Conservation (phyloP, 2,113 vertebrate genomes). For the Chrysemys picta region DNA sequence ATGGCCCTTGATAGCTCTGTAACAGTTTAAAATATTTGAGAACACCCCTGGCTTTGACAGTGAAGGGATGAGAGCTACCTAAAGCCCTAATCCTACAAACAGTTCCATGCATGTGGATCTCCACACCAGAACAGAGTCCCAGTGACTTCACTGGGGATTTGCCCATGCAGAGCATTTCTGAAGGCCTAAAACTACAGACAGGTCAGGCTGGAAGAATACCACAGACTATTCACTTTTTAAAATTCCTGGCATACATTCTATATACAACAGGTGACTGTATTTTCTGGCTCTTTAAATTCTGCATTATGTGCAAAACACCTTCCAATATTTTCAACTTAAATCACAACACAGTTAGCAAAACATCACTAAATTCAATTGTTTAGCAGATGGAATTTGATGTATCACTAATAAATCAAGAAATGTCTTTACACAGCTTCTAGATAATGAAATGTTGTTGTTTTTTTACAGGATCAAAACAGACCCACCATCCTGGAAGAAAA, state of each 20-base stretch:
- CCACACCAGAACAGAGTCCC: background rate
- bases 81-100: background rate
- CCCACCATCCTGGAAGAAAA: constrained; percentile 17
- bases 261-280: background rate
- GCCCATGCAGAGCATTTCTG: background rate
- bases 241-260: background rate
- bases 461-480: background rate
- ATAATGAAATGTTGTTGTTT: background rate
- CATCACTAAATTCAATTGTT: background rate
- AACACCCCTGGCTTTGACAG: background rate
- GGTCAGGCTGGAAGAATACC: background rate
- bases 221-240: background rate
- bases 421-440: background rate
- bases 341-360: background rate
- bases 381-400: background rate
- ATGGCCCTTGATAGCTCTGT: background rate
- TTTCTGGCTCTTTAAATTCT: background rate
- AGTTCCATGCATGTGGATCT: background rate
- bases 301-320: background rate
- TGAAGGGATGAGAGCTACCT: background rate
- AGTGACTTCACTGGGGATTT: background rate
- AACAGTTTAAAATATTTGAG: background rate
- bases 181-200: background rate
- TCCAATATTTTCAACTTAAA: background rate
- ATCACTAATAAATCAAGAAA: background rate